A percentile compares a stretch with the other conserved stretches of the same genome.
phyloP scores from a whole-genome alignment of 2,113 vertebrate genomes.

The Crotophaga sulcirostris region DNA sequence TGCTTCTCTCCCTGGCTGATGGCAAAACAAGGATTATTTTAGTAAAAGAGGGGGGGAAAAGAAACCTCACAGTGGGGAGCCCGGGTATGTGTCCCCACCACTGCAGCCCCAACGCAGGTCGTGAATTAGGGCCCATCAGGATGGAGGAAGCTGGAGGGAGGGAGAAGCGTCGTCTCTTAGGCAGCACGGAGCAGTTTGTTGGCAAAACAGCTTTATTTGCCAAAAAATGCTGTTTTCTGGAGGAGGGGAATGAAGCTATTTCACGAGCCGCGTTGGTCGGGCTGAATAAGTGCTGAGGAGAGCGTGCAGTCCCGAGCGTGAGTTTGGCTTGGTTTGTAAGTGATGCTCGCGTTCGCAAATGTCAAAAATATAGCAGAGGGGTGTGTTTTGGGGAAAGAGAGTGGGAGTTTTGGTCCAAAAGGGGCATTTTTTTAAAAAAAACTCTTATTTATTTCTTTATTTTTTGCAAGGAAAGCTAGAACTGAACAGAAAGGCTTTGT shows the following conservation, averaged over 20 bases:
- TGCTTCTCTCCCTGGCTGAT: background rate
- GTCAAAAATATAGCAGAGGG: background rate
- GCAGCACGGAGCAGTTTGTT: slow-evolving; percentile 26
- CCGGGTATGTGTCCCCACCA: fast-evolving
- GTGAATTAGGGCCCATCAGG: fast-evolving
- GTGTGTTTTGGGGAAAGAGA: background rate
- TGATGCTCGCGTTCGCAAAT: background rate
- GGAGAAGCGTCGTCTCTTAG: background rate
- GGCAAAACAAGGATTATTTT: background rate
- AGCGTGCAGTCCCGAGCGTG: background rate
- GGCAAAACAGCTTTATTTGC: slow-evolving; percentile 45
- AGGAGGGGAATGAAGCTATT: background rate
- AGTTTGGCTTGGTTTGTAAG: background rate
- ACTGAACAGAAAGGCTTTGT: background rate
- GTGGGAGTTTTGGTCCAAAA: background rate
- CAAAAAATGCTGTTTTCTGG: slow-evolving; percentile 18
- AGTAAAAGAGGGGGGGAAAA: fast-evolving
- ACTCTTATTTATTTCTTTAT: background rate
- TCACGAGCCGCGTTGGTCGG: background rate
- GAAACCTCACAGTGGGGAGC: background rate
- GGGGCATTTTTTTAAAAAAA: background rate
- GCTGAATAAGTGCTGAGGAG: background rate
- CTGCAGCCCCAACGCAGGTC: background rate
- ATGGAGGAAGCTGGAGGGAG: background rate
- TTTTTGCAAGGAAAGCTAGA: background rate